A percentile compares a stretch with the other conserved stretches of the same genome.
Conservation (phyloP, 2,888 invertebrate genomes). For the Eupeodes luniger region DNA sequence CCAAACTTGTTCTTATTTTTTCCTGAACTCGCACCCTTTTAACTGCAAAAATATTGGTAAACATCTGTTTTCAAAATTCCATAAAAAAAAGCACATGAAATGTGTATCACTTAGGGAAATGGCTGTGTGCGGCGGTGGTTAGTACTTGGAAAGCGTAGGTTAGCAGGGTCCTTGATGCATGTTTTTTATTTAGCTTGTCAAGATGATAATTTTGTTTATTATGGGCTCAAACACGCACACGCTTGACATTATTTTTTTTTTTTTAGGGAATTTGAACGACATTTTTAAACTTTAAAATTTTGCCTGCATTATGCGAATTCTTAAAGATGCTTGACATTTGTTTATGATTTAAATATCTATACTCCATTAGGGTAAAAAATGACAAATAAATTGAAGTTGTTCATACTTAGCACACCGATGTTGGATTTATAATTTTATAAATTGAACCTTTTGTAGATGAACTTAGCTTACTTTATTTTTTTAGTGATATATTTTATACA, state of each 20-base stretch:
- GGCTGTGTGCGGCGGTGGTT: slow-evolving; percentile 10
- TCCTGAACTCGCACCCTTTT: slow-evolving; percentile 49
- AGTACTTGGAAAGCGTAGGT: slow-evolving; percentile 4
- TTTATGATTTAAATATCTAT: neutral
- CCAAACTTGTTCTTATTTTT: slow-evolving; percentile 60
- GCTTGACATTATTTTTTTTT: slow-evolving; percentile 12
- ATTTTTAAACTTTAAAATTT: neutral
- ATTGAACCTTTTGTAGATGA: no score
- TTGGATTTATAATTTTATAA: no score
- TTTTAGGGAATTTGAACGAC: neutral
- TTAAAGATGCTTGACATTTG: slow-evolving; percentile 19
- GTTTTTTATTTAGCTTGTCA: slow-evolving; percentile 33
- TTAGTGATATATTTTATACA: no score
- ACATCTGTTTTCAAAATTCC: slow-evolving; percentile 55
- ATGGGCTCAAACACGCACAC: slow-evolving; percentile 49
- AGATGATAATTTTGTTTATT: slow-evolving; percentile 40
- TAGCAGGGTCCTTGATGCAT: slow-evolving; percentile 30
- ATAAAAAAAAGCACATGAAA: slow-evolving; percentile 17
- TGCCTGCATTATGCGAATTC: slow-evolving; percentile 27
- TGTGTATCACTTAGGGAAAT: slow-evolving; percentile 47
- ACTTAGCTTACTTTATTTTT: no score
- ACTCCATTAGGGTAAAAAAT: no score
- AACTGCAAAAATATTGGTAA: slow-evolving; percentile 48
- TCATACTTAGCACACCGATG: no score
- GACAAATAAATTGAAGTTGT: no score